Conservation (phyloP, 2,888 invertebrate species). For the Dascillus cervinus region DNA sequence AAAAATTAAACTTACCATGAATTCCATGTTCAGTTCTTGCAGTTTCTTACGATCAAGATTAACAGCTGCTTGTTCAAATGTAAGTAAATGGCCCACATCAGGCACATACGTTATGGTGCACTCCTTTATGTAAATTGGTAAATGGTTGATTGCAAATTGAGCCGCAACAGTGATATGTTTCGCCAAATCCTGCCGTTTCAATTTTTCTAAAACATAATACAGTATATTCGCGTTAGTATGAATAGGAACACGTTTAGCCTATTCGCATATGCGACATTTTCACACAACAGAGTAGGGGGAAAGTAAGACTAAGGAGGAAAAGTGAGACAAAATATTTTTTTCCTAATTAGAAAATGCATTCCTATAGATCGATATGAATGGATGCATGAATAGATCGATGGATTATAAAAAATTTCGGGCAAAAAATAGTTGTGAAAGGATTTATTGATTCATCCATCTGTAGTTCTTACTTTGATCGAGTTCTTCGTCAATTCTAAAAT, state of each 20-base stretch:
- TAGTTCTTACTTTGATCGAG: conserved; percentile 62
- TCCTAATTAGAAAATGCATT: no score
- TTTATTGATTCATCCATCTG: no score
- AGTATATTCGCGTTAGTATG: not conserved
- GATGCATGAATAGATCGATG: no score
- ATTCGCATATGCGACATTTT: no score
- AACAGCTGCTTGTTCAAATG: conserved; percentile 59
- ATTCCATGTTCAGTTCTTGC: conserved; percentile 59
- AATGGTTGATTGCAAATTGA: conserved; percentile 56
- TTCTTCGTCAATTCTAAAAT: conserved; percentile 63
- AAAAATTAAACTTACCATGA: conserved; percentile 49
- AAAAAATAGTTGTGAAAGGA: no score
- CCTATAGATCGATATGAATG: no score
- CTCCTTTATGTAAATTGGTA: conserved; percentile 58
- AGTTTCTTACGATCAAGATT: conserved; percentile 50
- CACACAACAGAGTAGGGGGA: no score
- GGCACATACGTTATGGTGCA: conserved; percentile 65
- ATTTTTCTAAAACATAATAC: conserved; percentile 49
- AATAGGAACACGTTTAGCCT: no score
- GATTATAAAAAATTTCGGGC: no score
- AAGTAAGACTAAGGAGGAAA: no score
- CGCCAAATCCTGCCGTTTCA: conserved; percentile 60
- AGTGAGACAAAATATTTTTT: no score
- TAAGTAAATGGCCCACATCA: conserved; percentile 71
- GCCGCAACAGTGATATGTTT: conserved; percentile 67